These are phyloP conservation scores for Abrostola tripartita DNA, from an alignment of 2,888 invertebrate species.

Conservation along the genomic window DNA sequence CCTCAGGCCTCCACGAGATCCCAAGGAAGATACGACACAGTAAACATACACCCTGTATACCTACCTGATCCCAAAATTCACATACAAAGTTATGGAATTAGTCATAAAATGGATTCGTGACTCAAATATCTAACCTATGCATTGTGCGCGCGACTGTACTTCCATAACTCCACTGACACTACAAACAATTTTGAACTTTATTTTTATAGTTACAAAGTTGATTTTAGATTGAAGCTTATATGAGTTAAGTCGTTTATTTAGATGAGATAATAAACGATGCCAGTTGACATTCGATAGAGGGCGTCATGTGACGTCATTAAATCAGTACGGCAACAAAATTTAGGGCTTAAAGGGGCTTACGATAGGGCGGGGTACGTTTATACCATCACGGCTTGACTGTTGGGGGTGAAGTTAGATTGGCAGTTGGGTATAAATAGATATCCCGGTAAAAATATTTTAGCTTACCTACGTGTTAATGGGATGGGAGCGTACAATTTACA, in stretches of 20 bases:
- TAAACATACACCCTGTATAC: slow-evolving; percentile 75
- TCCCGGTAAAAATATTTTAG: slow-evolving; percentile 45
- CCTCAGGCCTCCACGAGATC: slow-evolving; percentile 71
- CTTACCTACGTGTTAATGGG: slow-evolving; percentile 44
- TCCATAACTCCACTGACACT: slow-evolving; percentile 23
- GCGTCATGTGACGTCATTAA: slow-evolving; percentile 87
- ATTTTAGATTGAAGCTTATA: slow-evolving; percentile 16
- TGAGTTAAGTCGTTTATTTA: slow-evolving; percentile 49
- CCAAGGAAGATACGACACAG: slow-evolving; percentile 77
- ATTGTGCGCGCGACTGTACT: slow-evolving; percentile 56
- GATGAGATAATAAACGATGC: slow-evolving; percentile 67
- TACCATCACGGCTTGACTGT: slow-evolving; percentile 58
- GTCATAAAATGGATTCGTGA: slow-evolving; percentile 88
- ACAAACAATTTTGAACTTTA: slow-evolving; percentile 49
- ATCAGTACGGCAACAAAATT: slow-evolving; percentile 86
- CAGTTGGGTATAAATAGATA: slow-evolving; percentile 42
- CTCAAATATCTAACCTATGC: slow-evolving; percentile 87
- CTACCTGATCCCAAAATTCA: slow-evolving; percentile 86
- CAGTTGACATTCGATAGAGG: slow-evolving; percentile 88
- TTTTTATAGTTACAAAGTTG: accelerated
- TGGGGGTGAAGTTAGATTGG: slow-evolving; percentile 48
- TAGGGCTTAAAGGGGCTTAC: slow-evolving; percentile 79
- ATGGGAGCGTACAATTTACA: slow-evolving; percentile 8
- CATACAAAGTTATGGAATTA: slow-evolving; percentile 89
- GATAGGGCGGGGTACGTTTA: slow-evolving; percentile 65